A percentile compares a stretch with the other conserved stretches of the same genome.
phyloP scores from a whole-genome alignment of 2,113 vertebrate genomes.

The Nibea albiflora region DNA sequence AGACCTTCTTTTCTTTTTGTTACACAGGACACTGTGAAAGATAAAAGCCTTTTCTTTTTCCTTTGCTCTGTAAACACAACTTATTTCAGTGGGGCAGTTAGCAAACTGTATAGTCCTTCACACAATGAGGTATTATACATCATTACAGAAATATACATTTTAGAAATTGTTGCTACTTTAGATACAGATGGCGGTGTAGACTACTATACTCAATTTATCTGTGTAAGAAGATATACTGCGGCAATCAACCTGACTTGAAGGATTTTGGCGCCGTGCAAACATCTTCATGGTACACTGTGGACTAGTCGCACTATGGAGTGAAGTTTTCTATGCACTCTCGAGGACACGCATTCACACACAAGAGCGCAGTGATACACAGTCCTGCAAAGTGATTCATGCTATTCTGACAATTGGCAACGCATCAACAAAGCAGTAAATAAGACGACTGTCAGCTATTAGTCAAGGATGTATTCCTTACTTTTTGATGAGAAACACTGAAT shows the following conservation, averaged over 20 bases:
- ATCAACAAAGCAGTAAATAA: background rate
- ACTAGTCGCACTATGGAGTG: background rate
- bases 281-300: background rate
- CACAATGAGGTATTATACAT: background rate
- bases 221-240: background rate
- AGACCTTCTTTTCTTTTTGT: background rate
- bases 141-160: background rate
- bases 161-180: background rate
- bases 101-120: background rate
- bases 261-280: background rate
- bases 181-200: background rate
- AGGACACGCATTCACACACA: no score
- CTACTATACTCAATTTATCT: no score
- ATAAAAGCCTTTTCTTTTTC: constrained; percentile 25
- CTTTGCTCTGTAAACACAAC: constrained; percentile 40
- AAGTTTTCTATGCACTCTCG: background rate
- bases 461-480: background rate
- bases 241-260: background rate
- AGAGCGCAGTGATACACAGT: background rate
- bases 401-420: background rate
- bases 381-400: background rate
- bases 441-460: background rate
- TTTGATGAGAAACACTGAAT: background rate
- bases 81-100: constrained; percentile 7
- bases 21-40: constrained; percentile 10